These are phyloP conservation scores for Hippocampus zosterae DNA, from an alignment of 2,113 vertebrate species.

Conservation along the genomic window DNA sequence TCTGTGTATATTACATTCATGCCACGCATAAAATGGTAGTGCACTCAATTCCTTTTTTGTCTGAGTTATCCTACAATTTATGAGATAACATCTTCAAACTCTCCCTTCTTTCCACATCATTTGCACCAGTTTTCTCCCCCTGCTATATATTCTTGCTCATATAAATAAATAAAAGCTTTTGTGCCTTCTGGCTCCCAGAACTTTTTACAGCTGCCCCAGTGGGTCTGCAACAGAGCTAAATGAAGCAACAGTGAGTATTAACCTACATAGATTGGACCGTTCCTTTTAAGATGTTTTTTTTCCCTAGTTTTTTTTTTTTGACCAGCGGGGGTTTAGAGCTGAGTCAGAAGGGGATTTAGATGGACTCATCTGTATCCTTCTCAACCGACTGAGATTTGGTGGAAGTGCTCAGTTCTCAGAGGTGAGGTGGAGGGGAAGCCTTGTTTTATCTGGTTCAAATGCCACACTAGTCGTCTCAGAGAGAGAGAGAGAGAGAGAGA, in stretches of 20 bases:
- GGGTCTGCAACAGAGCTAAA: slow-evolving; percentile 58
- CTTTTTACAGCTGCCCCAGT: slow-evolving; percentile 49
- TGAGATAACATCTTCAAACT: slow-evolving; percentile 37
- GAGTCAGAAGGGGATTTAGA: slow-evolving; percentile 65
- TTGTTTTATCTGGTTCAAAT: slow-evolving; percentile 78
- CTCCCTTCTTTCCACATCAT: slow-evolving; percentile 41
- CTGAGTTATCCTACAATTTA: slow-evolving; percentile 36
- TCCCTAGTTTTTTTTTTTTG: slow-evolving; percentile 28
- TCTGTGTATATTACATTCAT: slow-evolving; percentile 57
- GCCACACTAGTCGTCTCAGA: slow-evolving; percentile 71
- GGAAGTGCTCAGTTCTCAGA: slow-evolving; percentile 61
- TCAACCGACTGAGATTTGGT: slow-evolving; percentile 66
- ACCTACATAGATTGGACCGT: slow-evolving; percentile 63
- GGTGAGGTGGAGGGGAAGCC: slow-evolving; percentile 70
- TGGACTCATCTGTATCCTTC: slow-evolving; percentile 71
- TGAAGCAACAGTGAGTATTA: slow-evolving; percentile 64
- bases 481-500: slow-evolving; percentile 58
- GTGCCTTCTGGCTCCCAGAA: slow-evolving; percentile 59
- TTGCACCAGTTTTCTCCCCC: slow-evolving; percentile 56
- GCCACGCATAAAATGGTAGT: slow-evolving; percentile 51
- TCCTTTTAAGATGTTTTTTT: slow-evolving; percentile 55
- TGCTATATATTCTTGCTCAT: slow-evolving; percentile 50
- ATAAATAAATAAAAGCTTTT: slow-evolving; percentile 66
- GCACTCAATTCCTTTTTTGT: slow-evolving; percentile 23
- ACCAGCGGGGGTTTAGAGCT: slow-evolving; percentile 52